Evolutionary conservation across 2,888 invertebrate species (phyloP).

Genomic region (Callinectes sapidus): DNA sequence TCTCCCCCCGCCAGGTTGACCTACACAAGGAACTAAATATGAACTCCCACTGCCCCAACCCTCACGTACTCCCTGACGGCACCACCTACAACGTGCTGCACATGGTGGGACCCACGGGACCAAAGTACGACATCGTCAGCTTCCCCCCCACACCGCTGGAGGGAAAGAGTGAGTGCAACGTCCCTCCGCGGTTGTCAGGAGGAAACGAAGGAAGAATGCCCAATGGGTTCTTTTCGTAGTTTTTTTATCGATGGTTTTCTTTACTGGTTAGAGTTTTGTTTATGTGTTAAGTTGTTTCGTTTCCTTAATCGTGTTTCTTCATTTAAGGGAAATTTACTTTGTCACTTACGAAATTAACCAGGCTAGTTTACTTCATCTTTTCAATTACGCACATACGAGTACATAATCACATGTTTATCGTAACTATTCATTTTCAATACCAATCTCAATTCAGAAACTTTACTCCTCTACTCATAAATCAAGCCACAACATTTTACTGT

Average conservation of each 20-base stretch:
- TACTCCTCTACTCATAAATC: no score
- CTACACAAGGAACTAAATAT: slow-evolving; percentile 69
- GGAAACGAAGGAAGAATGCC: neutral
- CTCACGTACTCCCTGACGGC: slow-evolving; percentile 63
- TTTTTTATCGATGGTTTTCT: neutral
- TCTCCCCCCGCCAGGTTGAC: slow-evolving; percentile 57
- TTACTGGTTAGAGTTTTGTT: neutral
- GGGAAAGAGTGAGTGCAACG: slow-evolving; percentile 47
- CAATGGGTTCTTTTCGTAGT: neutral
- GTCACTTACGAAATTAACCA: no score
- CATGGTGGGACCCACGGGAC: slow-evolving; percentile 66
- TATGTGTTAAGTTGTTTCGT: neutral
- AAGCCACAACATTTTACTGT: no score
- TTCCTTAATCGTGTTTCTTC: no score
- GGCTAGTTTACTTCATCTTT: no score
- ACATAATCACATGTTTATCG: no score
- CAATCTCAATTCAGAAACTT: no score
- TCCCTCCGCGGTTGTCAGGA: no score
- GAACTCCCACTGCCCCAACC: slow-evolving; percentile 72
- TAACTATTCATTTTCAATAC: no score
- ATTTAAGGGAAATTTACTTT: no score
- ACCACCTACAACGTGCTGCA: slow-evolving; percentile 55
- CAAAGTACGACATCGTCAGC: slow-evolving; percentile 73
- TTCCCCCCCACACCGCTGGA: slow-evolving; percentile 73
- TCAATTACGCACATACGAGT: no score